Percentiles rank a stretch among this genome's conserved stretches.
These are phyloP conservation scores for Dipodomys ordii DNA, from an alignment of 2,113 vertebrate species.

Conservation along the genomic window DNA sequence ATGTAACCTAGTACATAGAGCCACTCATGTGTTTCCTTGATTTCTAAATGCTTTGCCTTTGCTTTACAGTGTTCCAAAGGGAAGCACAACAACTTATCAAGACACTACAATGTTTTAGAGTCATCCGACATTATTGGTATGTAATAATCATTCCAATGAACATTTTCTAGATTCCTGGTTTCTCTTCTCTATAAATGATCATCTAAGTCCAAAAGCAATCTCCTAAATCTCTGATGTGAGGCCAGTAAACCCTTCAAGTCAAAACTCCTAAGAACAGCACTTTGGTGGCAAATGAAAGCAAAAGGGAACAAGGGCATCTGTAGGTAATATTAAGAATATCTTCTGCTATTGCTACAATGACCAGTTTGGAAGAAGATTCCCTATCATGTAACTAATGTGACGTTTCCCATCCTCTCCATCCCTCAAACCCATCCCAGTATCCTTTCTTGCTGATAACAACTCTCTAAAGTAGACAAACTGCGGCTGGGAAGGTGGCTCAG, in stretches of 20 bases:
- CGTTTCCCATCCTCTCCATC: too few relatives aligned
- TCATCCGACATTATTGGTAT: slow-evolving; percentile 39
- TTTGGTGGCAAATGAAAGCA: slow-evolving; percentile 49
- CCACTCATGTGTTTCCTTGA: slow-evolving; percentile 53
- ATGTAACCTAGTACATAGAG: slow-evolving; percentile 66
- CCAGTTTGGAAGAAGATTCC: too few relatives aligned
- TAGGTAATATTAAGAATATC: neutral
- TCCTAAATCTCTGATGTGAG: slow-evolving; percentile 61
- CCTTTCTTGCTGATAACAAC: too few relatives aligned
- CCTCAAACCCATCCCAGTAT: too few relatives aligned
- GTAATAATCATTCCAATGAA: slow-evolving; percentile 62
- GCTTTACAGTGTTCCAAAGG: slow-evolving; percentile 44
- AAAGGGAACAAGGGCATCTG: slow-evolving; percentile 6
- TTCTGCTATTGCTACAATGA: neutral
- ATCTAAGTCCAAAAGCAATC: neutral
- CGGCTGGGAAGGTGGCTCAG: too few relatives aligned
- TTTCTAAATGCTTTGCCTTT: slow-evolving; percentile 46
- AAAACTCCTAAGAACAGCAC: slow-evolving; percentile 66
- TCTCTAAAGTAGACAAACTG: too few relatives aligned
- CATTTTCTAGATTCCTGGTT: slow-evolving; percentile 66
- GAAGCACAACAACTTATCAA: slow-evolving; percentile 47
- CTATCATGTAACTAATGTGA: too few relatives aligned
- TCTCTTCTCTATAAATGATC: slow-evolving; percentile 67
- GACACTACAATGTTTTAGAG: slow-evolving; percentile 16
- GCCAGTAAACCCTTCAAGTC: slow-evolving; percentile 63